Evolutionary conservation across 2,888 invertebrate species (phyloP).

Genomic region (Ischnura elegans): DNA sequence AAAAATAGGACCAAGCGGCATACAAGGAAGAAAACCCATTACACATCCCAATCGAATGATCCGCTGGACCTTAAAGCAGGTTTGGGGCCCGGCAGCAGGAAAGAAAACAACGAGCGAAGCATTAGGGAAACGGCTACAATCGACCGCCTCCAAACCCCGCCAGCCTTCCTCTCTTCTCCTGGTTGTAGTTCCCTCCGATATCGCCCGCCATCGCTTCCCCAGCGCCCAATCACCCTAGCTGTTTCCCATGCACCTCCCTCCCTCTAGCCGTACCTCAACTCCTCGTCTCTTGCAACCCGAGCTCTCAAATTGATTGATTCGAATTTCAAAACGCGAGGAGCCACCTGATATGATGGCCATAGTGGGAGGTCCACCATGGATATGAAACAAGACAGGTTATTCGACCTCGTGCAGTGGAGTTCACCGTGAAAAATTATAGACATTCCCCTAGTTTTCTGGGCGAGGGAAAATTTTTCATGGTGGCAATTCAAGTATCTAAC

Average conservation of each 20-base stretch:
- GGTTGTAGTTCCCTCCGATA: too few relatives aligned
- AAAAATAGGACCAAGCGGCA: too few relatives aligned
- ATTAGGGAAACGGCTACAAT: neutral
- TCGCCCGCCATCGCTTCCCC: neutral
- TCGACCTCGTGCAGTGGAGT: too few relatives aligned
- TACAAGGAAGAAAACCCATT: neutral
- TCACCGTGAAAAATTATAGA: too few relatives aligned
- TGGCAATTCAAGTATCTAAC: too few relatives aligned
- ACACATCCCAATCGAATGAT: neutral
- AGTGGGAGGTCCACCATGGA: neutral
- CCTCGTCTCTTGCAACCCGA: neutral
- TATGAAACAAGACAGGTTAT: too few relatives aligned
- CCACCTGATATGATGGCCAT: neutral
- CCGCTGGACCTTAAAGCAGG: neutral
- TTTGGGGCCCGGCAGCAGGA: neutral
- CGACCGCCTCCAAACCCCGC: neutral
- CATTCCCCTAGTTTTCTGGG: too few relatives aligned
- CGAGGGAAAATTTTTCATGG: too few relatives aligned
- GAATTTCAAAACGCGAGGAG: neutral
- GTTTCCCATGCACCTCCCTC: neutral
- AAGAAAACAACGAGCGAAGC: neutral
- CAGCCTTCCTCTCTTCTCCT: neutral
- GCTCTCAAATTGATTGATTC: constrained; percentile 3
- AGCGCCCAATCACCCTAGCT: neutral
- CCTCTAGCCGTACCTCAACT: neutral